Conservation (phyloP, 2,888 invertebrate species). For the Tiphia femorata region DNA sequence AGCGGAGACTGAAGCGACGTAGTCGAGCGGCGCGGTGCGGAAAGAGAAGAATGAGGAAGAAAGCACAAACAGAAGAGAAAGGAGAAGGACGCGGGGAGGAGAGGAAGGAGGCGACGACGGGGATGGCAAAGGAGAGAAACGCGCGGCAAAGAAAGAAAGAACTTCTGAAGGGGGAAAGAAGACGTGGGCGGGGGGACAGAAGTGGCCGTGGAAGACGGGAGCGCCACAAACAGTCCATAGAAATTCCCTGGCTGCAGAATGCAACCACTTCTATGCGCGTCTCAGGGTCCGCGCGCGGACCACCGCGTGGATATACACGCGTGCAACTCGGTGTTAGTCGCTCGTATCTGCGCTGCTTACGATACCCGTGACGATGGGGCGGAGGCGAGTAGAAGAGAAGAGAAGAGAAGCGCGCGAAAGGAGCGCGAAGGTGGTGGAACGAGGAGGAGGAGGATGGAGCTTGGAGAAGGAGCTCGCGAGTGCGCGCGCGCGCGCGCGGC, state of each 20-base stretch:
- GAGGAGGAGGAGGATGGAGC: no score
- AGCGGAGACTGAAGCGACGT: not conserved
- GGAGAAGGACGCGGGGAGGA: not conserved
- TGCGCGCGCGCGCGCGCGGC: constrained; percentile 41
- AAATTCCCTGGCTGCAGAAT: constrained; percentile 44
- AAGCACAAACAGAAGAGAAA: constrained; percentile 4
- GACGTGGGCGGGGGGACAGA: constrained; percentile 42
- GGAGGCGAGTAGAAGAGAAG: not conserved
- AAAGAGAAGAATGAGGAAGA: constrained; percentile 10
- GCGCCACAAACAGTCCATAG: constrained; percentile 54
- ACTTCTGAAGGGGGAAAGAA: constrained; percentile 34
- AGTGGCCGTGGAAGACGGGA: constrained; percentile 47
- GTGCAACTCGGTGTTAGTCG: not conserved
- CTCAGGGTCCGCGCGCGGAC: not conserved
- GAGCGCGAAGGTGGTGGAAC: not conserved
- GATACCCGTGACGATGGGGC: no score
- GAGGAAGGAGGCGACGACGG: not conserved
- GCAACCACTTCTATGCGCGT: constrained; percentile 33
- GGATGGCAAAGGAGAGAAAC: constrained; percentile 2
- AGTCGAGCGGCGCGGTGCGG: not conserved
- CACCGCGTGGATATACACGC: not conserved
- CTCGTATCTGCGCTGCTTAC: no score
- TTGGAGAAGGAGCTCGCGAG: not conserved
- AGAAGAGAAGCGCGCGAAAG: not conserved
- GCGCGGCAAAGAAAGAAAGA: constrained; percentile 20